These are phyloP conservation scores for Helicoverpa armigera DNA, from an alignment of 1,140 invertebrate species.

Conservation along the genomic window DNA sequence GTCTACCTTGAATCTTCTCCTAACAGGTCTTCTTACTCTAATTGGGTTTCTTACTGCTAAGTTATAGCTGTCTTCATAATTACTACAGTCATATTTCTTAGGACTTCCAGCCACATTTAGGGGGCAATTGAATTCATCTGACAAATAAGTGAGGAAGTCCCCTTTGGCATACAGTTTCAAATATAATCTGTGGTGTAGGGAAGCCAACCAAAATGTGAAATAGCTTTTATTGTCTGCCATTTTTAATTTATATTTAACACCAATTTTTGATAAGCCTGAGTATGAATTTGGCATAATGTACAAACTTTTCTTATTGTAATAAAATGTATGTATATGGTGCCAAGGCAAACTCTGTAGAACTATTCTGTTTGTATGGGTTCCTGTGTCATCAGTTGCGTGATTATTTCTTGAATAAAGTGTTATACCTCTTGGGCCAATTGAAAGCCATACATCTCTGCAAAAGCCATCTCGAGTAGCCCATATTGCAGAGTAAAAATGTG, in stretches of 20 bases:
- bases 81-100: conserved; percentile 79
- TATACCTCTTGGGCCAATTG: conserved; percentile 87
- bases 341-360: conserved; percentile 87
- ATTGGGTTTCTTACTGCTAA: conserved; percentile 82
- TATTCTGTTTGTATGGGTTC: conserved; percentile 75
- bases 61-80: conserved; percentile 86
- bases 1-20: conserved; percentile 78
- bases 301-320: conserved; percentile 91
- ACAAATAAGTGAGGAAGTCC: conserved; percentile 89
- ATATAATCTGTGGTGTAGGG: conserved; percentile 92
- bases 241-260: conserved; percentile 91
- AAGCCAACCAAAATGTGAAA: conserved; percentile 91
- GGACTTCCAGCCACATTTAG: conserved; percentile 67
- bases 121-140: conserved; percentile 88
- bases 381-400: conserved; percentile 69
- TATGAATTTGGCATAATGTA: conserved; percentile 88
- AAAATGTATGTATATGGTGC: conserved; percentile 91
- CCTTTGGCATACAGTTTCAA: conserved; percentile 90
- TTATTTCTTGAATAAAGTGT: conserved; percentile 86
- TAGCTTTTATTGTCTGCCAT: conserved; percentile 92
- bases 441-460: conserved; percentile 87
- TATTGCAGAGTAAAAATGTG: conserved; percentile 91
- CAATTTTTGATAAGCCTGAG: conserved; percentile 87
- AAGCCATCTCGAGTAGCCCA: conserved; percentile 87
- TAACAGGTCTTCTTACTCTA: conserved; percentile 70